These are phyloP conservation scores for Cylas formicarius DNA, from an alignment of 1,140 invertebrate genomes.

Conservation along the genomic window DNA sequence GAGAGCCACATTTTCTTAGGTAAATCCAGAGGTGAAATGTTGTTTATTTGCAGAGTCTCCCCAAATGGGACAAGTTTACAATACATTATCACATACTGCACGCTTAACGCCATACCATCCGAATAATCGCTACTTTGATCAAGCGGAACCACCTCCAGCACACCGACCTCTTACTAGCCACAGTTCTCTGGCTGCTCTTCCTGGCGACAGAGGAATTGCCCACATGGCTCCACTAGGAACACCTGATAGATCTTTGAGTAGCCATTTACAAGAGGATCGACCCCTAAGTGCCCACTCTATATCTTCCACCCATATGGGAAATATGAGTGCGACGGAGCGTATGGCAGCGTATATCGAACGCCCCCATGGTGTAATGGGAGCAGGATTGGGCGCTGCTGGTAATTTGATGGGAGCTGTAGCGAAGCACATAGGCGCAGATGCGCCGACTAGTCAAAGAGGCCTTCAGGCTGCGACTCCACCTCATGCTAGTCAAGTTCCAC, in stretches of 20 bases:
- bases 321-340: no score
- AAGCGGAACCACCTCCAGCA: slow-evolving; percentile 55
- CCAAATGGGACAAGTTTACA: slow-evolving; percentile 60
- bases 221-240: slow-evolving; percentile 40
- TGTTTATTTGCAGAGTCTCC: slow-evolving; percentile 51
- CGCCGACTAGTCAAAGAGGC: slow-evolving; percentile 48
- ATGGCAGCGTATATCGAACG: no score
- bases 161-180: slow-evolving; percentile 49
- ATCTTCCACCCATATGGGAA: no score
- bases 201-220: slow-evolving; percentile 36
- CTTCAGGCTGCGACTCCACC: slow-evolving; percentile 59
- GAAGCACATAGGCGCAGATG: slow-evolving; percentile 45
- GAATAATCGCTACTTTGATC: slow-evolving; percentile 28
- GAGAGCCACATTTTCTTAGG: slow-evolving; percentile 28
- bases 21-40: slow-evolving; percentile 6
- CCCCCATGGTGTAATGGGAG: slow-evolving; percentile 27
- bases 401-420: slow-evolving; percentile 44
- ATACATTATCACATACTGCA: slow-evolving; percentile 23
- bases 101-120: slow-evolving; percentile 22
- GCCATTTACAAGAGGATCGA: slow-evolving; percentile 16
- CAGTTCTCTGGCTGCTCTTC: slow-evolving; percentile 38
- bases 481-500: slow-evolving; percentile 63
- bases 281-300: slow-evolving; percentile 16
- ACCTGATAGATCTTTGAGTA: slow-evolving; percentile 38
- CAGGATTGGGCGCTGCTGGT: slow-evolving; percentile 37